Base-by-base conservation (phyloP, 2,888 invertebrate species). In the Thecophora atra region DNA sequence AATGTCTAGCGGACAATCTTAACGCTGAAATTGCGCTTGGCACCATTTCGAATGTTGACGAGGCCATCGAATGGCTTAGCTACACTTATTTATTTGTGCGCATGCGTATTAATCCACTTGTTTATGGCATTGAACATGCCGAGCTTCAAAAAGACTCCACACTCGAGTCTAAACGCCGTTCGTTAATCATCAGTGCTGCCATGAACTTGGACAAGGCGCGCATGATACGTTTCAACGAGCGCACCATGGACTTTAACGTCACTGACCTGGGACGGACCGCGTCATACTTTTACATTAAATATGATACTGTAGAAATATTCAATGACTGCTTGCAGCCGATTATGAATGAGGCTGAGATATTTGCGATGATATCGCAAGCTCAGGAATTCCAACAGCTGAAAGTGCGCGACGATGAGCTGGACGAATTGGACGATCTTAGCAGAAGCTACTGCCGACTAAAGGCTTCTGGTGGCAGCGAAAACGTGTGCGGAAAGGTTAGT, bases 11-110 rank as follows among this genome's bases (percentile, higher is more conserved):
- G 3, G 99, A 99, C 86, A 98, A 99, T 88, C 89, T 99, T 74
- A 99, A 99, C 88, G 99, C 99, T 37, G 99, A 99, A 93, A 91
- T 97, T 68, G 92, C 96, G 0, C 88, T 98, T 19, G 99, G 99
- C n/a, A 99, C 98, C 1, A 97, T 99, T 37, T 93, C 95, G 0
- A 99, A 95, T 81, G 90, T 99, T 6, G 93, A 94, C 74, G 99
- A 99, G 87, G 99, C 98, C 0, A 95, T 99, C 0, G 94, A 96
- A 84, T 99, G 99, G 99, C 88, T 99, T 30, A 96, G 96, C 81
- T 99, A 99, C 84, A 98, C 99, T 0, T 99, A 99, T 84, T 88
- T 99, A 37, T 97, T 93, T 86, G 95, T 98, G 6, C 90, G 99
- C 78, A 98, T 99, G 93, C 90, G 93, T 76, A 91, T 94, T 70